These are phyloP conservation scores for Trinorchestia longiramus DNA, from an alignment of 1,140 invertebrate genomes.

Conservation along the genomic window DNA sequence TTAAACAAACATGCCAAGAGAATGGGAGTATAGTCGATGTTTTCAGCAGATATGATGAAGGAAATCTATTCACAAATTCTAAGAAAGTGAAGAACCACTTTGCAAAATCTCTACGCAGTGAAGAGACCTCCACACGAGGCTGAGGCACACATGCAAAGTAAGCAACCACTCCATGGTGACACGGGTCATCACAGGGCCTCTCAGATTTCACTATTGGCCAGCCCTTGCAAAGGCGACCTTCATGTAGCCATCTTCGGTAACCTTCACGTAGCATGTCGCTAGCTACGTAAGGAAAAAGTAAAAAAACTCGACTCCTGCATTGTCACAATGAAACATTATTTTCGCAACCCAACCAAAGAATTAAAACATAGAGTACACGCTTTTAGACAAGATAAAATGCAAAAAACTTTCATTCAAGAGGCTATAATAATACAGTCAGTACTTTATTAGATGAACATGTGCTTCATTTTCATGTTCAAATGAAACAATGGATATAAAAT, in stretches of 20 bases:
- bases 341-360: background rate
- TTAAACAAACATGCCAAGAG: background rate
- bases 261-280: background rate
- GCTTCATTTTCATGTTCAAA: background rate
- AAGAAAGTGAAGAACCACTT: background rate
- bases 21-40: background rate
- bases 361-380: background rate
- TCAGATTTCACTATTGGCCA: background rate
- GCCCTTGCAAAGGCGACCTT: background rate
- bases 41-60: background rate
- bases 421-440: background rate
- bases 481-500: background rate
- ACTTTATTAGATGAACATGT: background rate
- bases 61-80: background rate
- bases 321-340: background rate
- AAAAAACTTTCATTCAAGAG: background rate
- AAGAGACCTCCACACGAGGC: background rate
- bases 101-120: background rate
- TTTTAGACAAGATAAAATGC: background rate
- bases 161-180: background rate
- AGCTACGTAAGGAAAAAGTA: background rate
- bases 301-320: background rate
- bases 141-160: too few relatives aligned
- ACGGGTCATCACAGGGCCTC: background rate
- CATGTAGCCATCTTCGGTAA: too few relatives aligned